Base-by-base conservation (phyloP, 2,113 vertebrate genomes). In the Syngnathus scovelli region DNA sequence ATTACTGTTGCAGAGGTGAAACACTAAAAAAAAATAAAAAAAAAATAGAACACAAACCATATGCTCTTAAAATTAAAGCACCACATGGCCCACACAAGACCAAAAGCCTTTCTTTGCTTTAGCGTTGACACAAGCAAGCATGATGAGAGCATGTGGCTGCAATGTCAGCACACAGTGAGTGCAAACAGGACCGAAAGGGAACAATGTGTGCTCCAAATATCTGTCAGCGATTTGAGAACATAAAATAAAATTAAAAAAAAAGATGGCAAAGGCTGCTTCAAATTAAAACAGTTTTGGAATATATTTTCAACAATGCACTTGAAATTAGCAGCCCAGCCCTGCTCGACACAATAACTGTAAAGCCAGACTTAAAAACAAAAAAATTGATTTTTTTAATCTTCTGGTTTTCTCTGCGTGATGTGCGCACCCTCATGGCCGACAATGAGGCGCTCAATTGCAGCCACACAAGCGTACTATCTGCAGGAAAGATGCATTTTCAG, bases 51-150 rank as follows among this genome's bases (percentile, higher is more conserved):
- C 15, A 3, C 54, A 56, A 33, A 56, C 23, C 5, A 55, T 12
- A 55, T 27, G 52, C 11, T 55, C 52, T 55, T 13, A 55, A 55
- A 55, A 55, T 55, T 27, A 55, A 55, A 55, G 52, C 21, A 55
- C 21, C 52, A 55, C 52, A 55, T 55, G 21, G 52, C 9, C 21
- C 11, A 27, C 59, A 43, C 37, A 60, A 18, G 36, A 38, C 36
- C 33, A n/a, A 55, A 60, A 60, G 36, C 58, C n/a, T 60, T 60
- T 38, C 58, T 38, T 60, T 60, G 36, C 56, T 59, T 59, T 38
- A 37, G 51, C n/a, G 51, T 54, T 54, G 51, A 59, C 56, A 37
- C 56, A 19, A 38, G 36, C 58, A 60, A 39, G 18, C 38, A 60
- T 60, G 58, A 18, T 37, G 19, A 55, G 56, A 59, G 36, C 54